Percentiles rank a stretch among this genome's conserved stretches.
Conservation (phyloP, 2,797 vertebrate genomes). For the Ceryle rudis region DNA sequence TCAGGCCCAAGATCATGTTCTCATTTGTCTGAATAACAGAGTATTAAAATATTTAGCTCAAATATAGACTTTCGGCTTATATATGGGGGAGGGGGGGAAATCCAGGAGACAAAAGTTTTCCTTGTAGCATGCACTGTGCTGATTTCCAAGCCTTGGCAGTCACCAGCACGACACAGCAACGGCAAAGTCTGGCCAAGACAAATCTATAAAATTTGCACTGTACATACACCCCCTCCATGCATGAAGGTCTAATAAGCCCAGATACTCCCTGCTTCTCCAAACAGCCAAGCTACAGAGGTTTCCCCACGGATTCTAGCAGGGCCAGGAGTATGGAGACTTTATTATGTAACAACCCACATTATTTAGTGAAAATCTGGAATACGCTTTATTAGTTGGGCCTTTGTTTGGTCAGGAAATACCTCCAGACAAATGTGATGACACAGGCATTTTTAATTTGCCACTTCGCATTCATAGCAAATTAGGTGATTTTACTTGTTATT, state of each 20-base stretch:
- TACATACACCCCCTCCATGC: not conserved
- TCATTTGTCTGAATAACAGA: constrained; percentile 60
- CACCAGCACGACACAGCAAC: not conserved
- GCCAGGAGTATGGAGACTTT: constrained; percentile 36
- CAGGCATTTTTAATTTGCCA: constrained; percentile 72
- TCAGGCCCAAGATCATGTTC: constrained; percentile 48
- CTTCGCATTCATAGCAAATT: constrained; percentile 59
- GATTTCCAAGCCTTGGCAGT: constrained; percentile 38
- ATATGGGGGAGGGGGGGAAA: not conserved
- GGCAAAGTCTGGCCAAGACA: constrained; percentile 54
- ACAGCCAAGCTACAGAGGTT: constrained; percentile 5
- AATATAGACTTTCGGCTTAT: constrained; percentile 1
- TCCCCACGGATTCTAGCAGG: not conserved
- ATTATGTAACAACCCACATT: constrained; percentile 61
- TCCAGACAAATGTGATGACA: constrained; percentile 71
- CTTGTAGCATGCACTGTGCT: constrained; percentile 12
- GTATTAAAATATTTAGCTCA: constrained; percentile 57
- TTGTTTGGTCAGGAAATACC: constrained; percentile 68
- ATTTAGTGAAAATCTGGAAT: constrained; percentile 60
- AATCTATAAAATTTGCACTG: constrained; percentile 60
- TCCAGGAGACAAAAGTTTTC: constrained; percentile 41
- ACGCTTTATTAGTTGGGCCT: constrained; percentile 29
- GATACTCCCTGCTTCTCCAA: constrained; percentile 35
- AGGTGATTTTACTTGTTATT: constrained; percentile 51
- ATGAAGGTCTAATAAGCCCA: constrained; percentile 36